Evolutionary conservation across 23 tunicate genomes (phyloP), one percentile per base, ranked within the genome.

Genomic region (Ciona savignyi): DNA sequence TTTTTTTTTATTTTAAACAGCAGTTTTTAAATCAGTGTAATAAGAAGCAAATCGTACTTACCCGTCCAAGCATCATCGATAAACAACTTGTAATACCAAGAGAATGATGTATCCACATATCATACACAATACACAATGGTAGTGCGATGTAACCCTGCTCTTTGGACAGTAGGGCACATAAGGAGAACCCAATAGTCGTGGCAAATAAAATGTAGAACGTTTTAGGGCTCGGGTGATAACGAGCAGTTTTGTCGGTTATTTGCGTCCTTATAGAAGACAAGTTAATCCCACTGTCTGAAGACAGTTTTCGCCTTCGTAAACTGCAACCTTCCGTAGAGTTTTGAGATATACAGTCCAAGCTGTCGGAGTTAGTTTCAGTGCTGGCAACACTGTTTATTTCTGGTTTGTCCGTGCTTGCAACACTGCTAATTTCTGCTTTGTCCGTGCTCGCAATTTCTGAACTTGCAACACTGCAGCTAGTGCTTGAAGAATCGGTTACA

Each of bases 81-180:
- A 72, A 1, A 6, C 28, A 30, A 24, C 65, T 48, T 6, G 26
- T 1, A 48, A 84, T 63, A 23, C 78, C 92, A 25, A 86, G 66
- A 3, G 71, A 30, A 21, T 70, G 70, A 20, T 79, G 72, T 9
- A 82, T 35, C 49, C 68, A 82, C 3, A 83, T 2, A 30, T 89
- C 96, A 49, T 79, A 83, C 19, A 74, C 74, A 23, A 75, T 35
- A 33, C 96, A 89, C 0, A 89, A 25, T 24, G 82, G 89, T 0
- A 83, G 49, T 1, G 96, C 82, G 34, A 82, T 69, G 29, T 73
- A 73, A 21, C 96, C 96, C 11, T 32, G 70, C 60, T 87, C 94
- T 48, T 87, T 87, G 23, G 81, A 73, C 35, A 87, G 62, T 6
- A 80, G 32, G n/a, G 94, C 78, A 42, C 51, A 65, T 2, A 64